Conservation (phyloP, 2,888 invertebrate genomes). For the Piscicola geometra region DNA sequence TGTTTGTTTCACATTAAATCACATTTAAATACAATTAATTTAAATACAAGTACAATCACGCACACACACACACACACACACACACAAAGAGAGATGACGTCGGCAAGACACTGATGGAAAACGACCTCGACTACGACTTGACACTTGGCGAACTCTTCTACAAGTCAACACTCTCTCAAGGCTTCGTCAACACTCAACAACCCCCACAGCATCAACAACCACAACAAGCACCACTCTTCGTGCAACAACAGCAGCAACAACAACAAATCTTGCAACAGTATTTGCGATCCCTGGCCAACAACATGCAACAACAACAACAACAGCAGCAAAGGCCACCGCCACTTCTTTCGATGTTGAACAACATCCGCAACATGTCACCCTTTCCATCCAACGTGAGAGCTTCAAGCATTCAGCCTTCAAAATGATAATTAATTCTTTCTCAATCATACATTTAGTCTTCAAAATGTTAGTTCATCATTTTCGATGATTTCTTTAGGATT, state of each 20-base stretch:
- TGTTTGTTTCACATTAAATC: background rate
- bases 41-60: too few species aligned
- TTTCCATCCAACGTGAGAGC: conserved; percentile 1
- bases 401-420: background rate
- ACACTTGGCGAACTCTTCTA: conserved; percentile 27
- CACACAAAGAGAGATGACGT: conserved; percentile 22
- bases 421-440: background rate
- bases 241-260: conserved; percentile 13
- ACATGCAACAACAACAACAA: conserved; percentile 16
- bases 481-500: too few species aligned
- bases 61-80: background rate
- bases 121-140: conserved; percentile 28
- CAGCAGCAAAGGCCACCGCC: conserved; percentile 11
- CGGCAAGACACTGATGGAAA: conserved; percentile 27
- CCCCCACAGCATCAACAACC: background rate
- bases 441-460: too few species aligned
- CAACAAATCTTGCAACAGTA: conserved; percentile 22
- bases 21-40: background rate
- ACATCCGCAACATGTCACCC: conserved; percentile 3
- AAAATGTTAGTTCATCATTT: too few species aligned
- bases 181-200: background rate
- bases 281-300: conserved; percentile 20
- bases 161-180: conserved; percentile 23
- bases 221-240: conserved; percentile 4
- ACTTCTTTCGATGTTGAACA: background rate